These are phyloP conservation scores for Leptobrachium ailaonicum DNA, from an alignment of 2,113 vertebrate species.

Conservation along the genomic window DNA sequence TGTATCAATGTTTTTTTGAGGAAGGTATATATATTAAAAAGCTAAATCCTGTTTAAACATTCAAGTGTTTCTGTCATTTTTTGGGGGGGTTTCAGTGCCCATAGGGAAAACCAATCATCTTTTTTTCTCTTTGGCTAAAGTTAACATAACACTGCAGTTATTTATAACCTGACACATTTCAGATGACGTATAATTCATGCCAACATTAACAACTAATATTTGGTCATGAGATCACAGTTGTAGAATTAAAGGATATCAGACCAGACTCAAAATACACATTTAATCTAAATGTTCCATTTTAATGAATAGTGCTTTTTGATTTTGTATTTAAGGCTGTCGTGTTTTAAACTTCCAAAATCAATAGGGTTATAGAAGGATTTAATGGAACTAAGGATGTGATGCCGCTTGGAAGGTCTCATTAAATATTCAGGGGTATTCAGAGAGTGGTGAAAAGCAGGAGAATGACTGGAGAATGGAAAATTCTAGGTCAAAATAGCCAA, in stretches of 20 bases:
- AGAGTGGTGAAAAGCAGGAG: no score
- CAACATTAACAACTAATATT: constrained; percentile 46
- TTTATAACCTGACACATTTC: constrained; percentile 19
- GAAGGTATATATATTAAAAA: background rate
- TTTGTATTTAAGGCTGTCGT: constrained; percentile 25
- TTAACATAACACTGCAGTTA: constrained; percentile 19
- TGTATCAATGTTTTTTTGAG: background rate
- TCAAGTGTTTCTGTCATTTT: background rate
- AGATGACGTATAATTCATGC: background rate
- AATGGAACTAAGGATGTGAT: constrained; percentile 15
- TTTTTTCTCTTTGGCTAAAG: background rate
- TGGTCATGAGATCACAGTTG: constrained; percentile 46
- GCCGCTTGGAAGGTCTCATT: background rate
- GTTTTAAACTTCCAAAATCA: constrained; percentile 24
- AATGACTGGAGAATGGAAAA: no score
- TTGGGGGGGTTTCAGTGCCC: background rate
- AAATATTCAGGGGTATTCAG: no score
- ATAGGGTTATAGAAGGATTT: background rate
- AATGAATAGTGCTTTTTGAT: constrained; percentile 27
- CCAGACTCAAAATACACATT: constrained; percentile 21
- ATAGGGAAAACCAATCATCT: constrained; percentile 34
- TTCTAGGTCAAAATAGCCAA: no score
- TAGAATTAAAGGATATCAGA: constrained; percentile 38
- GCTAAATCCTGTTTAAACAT: background rate
- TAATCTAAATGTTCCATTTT: constrained; percentile 35